These are phyloP conservation scores for Dermatemys mawii DNA, from an alignment of 2,113 vertebrate species.

Conservation along the genomic window DNA sequence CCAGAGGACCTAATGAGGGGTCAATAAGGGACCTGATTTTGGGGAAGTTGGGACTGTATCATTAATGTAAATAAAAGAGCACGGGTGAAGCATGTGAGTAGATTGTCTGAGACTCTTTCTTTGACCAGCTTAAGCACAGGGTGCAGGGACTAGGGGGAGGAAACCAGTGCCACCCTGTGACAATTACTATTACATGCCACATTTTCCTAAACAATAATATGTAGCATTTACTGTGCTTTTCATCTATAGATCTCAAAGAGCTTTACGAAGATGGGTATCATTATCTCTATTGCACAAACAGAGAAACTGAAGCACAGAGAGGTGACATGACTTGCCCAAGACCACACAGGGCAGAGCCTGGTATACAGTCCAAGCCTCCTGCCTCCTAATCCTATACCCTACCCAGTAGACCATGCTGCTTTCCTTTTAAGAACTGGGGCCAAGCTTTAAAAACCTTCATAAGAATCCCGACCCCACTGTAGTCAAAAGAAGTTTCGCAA, in stretches of 20 bases:
- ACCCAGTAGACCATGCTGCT: neutral
- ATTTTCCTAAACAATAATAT: neutral
- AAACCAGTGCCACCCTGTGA: too few relatives aligned
- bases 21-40: too few relatives aligned
- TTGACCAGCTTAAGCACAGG: too few relatives aligned
- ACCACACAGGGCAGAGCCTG: neutral
- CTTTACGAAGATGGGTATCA: neutral
- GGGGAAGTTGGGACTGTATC: too few relatives aligned
- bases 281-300: neutral
- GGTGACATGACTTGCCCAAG: neutral
- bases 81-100: too few relatives aligned
- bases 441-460: neutral
- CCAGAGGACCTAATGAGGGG: too few relatives aligned
- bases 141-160: too few relatives aligned
- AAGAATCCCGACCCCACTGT: neutral
- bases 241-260: neutral
- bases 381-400: neutral
- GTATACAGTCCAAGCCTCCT: neutral
- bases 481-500: neutral
- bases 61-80: too few relatives aligned
- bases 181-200: accelerated
- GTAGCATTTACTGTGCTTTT: neutral
- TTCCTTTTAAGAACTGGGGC: neutral
- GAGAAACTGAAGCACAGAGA: neutral
- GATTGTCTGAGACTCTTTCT: too few relatives aligned